Base-by-base conservation (phyloP, 2,797 vertebrate genomes). In the Crenuchus spilurus region DNA sequence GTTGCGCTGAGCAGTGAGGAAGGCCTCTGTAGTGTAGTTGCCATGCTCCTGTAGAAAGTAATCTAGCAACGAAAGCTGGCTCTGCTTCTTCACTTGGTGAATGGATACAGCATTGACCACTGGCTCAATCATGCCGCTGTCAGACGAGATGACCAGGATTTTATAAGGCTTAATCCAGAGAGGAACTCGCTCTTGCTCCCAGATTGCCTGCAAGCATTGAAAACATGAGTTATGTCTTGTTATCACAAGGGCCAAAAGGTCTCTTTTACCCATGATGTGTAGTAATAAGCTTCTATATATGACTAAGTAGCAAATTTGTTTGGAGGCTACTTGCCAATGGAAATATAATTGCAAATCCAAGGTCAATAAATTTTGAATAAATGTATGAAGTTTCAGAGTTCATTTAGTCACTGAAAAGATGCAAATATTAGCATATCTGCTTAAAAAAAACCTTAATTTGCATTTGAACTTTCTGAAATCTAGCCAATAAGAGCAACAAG, bases 81-180 rank as follows among this genome's bases (percentile, higher is more conserved):
- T 98, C 86, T 99, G 96, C 83, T 99, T 99, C 93, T 97, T 97
- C 83, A 99, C 95, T 78, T 96, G 96, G 81, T 98, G 96, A 79
- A 98, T 95, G 58, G 97, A 99, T 10, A 99, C 97, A 0, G 97
- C 97, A 0, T 97, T 99, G 60, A 98, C 90, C 58, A 99, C 96
- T 0, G 97, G 97, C 86, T 99, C 96, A 1, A 99, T 99, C 97
- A 99, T 98, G 20, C 97, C 97, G 1, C 96, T 97, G 92, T 99
- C 97, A 0, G 96, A 94, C 0, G 97, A 99, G 88, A 98, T 89
- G 74, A 99, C 97, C 76, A 99, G 92, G 88, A 99, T 99, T 87
- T 98, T 95, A 74, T 99, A 99, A 10, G 97, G 97, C 64, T 96
- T 94, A 76, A 98, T 96, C 97, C 97, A 98, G 1, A 99, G 92